Percentiles rank a stretch among this genome's conserved stretches.
These are phyloP conservation scores for Lophochroa leadbeateri DNA, from an alignment of 2,113 vertebrate species.

Conservation along the genomic window DNA sequence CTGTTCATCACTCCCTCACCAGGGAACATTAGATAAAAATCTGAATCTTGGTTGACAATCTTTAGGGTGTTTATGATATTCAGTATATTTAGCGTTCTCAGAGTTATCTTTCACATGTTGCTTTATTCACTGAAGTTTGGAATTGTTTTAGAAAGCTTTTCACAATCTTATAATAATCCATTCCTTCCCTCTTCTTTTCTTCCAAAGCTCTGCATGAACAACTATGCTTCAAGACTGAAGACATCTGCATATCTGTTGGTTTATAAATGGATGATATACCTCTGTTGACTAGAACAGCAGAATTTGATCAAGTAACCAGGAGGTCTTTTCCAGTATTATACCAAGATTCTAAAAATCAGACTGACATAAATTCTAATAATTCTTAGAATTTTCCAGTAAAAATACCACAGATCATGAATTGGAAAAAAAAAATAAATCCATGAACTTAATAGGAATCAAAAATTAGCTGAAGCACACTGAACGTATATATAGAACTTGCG, in stretches of 20 bases:
- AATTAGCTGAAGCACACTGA: not conserved
- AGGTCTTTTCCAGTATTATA: not conserved
- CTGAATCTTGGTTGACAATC: not conserved
- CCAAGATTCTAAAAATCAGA: not conserved
- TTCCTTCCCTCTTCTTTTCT: not conserved
- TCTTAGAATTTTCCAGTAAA: not conserved
- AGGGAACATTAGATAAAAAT: not conserved
- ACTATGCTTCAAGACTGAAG: not conserved
- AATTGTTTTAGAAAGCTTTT: not conserved
- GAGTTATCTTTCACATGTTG: not conserved
- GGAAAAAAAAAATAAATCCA: not conserved
- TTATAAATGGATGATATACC: not conserved
- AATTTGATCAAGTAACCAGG: not conserved
- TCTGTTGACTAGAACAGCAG: fast-evolving
- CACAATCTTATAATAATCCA: not conserved
- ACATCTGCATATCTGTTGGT: not conserved
- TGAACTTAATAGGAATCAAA: not conserved
- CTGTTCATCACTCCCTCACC: not conserved
- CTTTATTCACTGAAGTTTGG: not conserved
- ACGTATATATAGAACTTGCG: not conserved
- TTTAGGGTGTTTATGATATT: not conserved
- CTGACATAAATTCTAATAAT: not conserved
- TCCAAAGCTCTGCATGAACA: not conserved
- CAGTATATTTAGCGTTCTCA: not conserved
- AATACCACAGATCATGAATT: not conserved